Evolutionary conservation across 2,888 invertebrate genomes (phyloP), one percentile per base, ranked within the genome.

Genomic region (Blomia tropicalis): DNA sequence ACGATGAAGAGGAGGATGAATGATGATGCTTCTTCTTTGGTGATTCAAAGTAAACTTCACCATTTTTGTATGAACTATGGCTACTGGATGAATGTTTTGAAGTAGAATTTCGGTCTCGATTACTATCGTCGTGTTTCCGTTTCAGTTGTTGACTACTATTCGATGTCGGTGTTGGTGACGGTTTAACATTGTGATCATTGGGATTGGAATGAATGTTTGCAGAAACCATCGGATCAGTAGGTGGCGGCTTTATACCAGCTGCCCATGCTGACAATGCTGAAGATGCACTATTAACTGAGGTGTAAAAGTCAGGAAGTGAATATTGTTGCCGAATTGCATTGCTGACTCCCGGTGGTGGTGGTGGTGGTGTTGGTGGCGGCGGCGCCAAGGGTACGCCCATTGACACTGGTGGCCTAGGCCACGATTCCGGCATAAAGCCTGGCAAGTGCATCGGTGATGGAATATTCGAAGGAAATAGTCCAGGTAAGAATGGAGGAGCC

Each of bases 31-130:
- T 25, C 11, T 47, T 47, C n/a, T 7, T 47, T 58, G 53, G 43
- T 59, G 19, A 31, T 43, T 62, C 29, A 66, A 29, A 11, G 62
- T 44, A 44, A 62, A 41, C n/a, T 63, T 30, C 32, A 25, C 61
- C 25, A 47, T 47, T 47, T 47, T 47, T 7, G 36, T 36, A 36
- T 7, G 36, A 17, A 36, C 7, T 36, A 36, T 7, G 17, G 17
- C 36, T 36, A 17, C 36, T 36, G 17, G 7, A 11, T 36, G 36
- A 36, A 19, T 47, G 51, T 47, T 27, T 47, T 11, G 51, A 27
- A 4, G 54, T 14, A 5, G 29, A 31, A 23, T 7, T 5, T 54
- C 56, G 31, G n/a, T 56, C 14, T 22, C 14, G 14, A n/a, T 7
- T 23, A 30, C 23, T 31, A 19, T 23, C 2, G 2, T 56, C 56